Evolutionary conservation across 1,140 invertebrate species (phyloP).

Genomic region (Drosophila fuyamai): DNA sequence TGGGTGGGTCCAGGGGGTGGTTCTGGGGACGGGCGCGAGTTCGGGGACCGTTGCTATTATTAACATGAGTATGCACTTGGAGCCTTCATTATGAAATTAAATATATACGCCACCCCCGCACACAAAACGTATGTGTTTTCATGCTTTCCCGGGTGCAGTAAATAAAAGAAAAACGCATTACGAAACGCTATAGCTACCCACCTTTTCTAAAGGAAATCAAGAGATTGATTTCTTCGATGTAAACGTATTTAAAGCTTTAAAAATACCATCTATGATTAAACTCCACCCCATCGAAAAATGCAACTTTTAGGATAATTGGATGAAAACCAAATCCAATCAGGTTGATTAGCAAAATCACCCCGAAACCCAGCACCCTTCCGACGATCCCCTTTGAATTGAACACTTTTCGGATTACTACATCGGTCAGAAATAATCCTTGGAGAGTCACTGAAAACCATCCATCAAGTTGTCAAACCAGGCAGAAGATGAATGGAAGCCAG

Average conservation of each 20-base stretch:
- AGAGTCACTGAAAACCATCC: constrained; percentile 23
- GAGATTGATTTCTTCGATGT: neutral
- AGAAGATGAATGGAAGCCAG: constrained; percentile 39
- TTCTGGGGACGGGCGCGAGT: constrained; percentile 10
- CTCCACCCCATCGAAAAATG: constrained; percentile 1
- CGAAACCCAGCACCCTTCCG: neutral
- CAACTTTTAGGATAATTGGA: constrained; percentile 9
- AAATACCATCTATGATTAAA: neutral
- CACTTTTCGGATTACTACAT: constrained; percentile 28
- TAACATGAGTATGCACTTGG: constrained; percentile 66
- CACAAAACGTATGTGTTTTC: neutral
- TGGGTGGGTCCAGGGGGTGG: constrained; percentile 24
- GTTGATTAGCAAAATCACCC: constrained; percentile 34
- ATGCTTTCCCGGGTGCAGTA: constrained; percentile 27
- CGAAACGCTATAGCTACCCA: neutral
- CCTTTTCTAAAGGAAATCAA: neutral
- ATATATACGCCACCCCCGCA: constrained; percentile 46
- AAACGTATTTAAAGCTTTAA: neutral
- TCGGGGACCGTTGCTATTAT: constrained; percentile 51
- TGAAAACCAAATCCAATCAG: constrained; percentile 35
- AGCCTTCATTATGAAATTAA: constrained; percentile 79
- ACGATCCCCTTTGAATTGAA: constrained; percentile 22
- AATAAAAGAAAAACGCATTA: neutral
- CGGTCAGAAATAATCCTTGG: constrained; percentile 27
- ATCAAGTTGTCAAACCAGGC: constrained; percentile 38